Conservation (phyloP, 2,113 vertebrate genomes). For the Corvus moneduloides region DNA sequence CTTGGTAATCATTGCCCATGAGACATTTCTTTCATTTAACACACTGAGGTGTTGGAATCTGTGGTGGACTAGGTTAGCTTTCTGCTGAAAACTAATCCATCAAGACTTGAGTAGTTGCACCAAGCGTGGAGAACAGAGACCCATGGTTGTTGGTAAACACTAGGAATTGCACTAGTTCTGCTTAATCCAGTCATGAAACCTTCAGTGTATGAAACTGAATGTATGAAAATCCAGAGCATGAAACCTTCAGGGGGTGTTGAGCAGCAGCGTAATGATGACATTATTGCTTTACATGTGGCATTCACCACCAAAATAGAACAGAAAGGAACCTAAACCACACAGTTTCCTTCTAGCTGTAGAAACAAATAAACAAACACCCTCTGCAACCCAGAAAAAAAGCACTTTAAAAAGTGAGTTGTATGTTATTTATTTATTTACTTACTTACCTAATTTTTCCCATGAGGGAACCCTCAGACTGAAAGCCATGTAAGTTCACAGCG, state of each 20-base stretch:
- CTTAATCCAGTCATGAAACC: neutral
- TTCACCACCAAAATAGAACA: neutral
- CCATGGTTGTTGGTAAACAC: neutral
- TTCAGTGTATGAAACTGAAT: too few relatives aligned
- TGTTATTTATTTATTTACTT: neutral
- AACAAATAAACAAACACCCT: neutral
- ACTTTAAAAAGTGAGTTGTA: neutral
- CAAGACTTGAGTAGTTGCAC: neutral
- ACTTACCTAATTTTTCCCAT: neutral
- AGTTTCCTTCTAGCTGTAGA: neutral
- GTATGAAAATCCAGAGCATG: too few relatives aligned
- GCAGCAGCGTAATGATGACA: neutral
- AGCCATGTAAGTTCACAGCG: fast-evolving
- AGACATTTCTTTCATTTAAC: neutral
- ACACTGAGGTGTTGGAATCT: neutral
- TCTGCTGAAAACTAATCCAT: neutral
- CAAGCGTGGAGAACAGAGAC: neutral
- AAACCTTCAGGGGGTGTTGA: neutral
- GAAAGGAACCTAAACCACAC: neutral
- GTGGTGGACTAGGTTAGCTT: neutral
- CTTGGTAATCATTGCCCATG: neutral
- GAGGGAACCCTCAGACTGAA: neutral
- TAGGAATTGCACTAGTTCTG: neutral
- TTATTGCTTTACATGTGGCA: neutral
- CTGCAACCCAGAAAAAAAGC: neutral